These are phyloP conservation scores for Nasonia oneida DNA, from an alignment of 2,888 invertebrate species.

Conservation along the genomic window DNA sequence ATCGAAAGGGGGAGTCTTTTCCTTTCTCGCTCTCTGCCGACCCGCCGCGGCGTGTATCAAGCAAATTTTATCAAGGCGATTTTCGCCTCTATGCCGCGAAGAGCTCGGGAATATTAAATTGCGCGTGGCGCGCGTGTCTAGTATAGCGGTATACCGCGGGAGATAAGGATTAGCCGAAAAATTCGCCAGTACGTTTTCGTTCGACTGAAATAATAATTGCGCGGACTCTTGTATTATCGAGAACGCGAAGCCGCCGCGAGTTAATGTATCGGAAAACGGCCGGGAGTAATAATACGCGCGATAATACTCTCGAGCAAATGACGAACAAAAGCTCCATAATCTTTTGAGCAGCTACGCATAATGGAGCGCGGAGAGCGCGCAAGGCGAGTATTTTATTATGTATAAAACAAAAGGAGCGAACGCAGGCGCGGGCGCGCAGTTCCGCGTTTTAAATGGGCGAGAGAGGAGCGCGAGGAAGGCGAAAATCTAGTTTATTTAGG, in stretches of 20 bases:
- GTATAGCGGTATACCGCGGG: no score
- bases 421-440: neutral
- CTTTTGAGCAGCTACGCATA: slow-evolving; percentile 32
- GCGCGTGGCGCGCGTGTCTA: neutral
- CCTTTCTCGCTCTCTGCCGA: neutral
- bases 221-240: no score
- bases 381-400: slow-evolving; percentile 44
- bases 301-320: slow-evolving; percentile 10
- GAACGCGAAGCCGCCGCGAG: neutral
- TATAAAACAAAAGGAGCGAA: slow-evolving; percentile 8
- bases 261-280: slow-evolving; percentile 35
- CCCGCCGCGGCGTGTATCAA: neutral
- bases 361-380: neutral
- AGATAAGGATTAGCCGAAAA: neutral
- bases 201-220: neutral
- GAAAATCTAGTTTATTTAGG: slow-evolving; percentile 48
- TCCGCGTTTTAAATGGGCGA: neutral
- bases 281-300: neutral
- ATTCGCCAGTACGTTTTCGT: neutral
- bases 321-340: slow-evolving; percentile 39
- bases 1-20: neutral
- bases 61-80: slow-evolving; percentile 6
- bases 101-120: neutral
- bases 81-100: neutral
- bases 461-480: neutral